Evolutionary conservation across 2,113 vertebrate species (phyloP), one percentile per base, ranked within the genome.

Genomic region (Sus scrofa): DNA sequence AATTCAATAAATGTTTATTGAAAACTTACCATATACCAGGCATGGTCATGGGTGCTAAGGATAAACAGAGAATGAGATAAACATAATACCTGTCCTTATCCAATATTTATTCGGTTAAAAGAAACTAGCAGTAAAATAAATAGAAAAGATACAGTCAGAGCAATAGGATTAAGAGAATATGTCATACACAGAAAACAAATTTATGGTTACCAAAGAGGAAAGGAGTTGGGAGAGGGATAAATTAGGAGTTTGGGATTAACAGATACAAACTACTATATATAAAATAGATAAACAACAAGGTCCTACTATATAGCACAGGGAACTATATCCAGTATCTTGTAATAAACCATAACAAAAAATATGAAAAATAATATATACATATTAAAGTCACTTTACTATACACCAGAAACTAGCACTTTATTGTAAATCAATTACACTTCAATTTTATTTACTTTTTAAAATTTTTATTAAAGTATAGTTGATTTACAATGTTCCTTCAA

Each of bases 1-100:
- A 83, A 84, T 62, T 84, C 10, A 54, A 89, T 37, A 93, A 52
- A 89, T 63, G 16, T 83, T 62, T 83, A 89, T 6, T 84, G 62
- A 93, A 96, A 89, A 92, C 18, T 67, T 95, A 88, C 30, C 52
- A 83, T 16, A 58, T 92, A 77, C 30, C 58, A 92, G 83, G 75
- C 27, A 44, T 77, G 37, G 3, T 70, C 3, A 4, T 89, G 52
- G 1, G 26, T 88, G 73, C 79, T 87, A 50, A 60, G 30, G 34
- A 83, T 82, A 95, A 87, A 95, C 26, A 24, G 14, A 74, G 34
- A 95, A 82, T 22, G 60, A 82, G 30, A 88, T 32, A 67, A n/a
- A 67, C 22, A 86, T 24, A 54, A 20, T 88, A 75, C 58, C 39
- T 86, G 18, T n/a, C 54, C 14, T 88, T 26, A 83, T 19, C 37